Evolutionary conservation across 2,113 vertebrate species (phyloP).

Genomic region (Todiramphus saurophagus): DNA sequence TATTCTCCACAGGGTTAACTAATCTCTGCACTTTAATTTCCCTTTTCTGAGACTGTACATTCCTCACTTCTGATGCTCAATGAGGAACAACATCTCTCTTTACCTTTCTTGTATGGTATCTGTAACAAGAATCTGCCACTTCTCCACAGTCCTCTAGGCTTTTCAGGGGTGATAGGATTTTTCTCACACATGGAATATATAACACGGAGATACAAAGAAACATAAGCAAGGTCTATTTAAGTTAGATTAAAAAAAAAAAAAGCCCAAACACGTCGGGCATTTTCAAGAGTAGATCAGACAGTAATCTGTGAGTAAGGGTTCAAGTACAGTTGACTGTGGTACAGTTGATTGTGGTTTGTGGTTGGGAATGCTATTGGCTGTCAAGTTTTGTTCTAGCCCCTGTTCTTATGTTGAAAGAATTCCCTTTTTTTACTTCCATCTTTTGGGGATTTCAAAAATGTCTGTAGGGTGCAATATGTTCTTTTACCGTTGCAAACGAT

Average conservation of each 20-base stretch:
- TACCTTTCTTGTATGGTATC: neutral
- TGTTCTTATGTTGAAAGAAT: neutral
- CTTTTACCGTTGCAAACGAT: neutral
- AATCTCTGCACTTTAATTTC: neutral
- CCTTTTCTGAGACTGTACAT: neutral
- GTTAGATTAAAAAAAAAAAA: neutral
- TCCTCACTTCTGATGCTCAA: neutral
- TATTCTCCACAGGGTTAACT: neutral
- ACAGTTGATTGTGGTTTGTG: neutral
- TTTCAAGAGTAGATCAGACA: neutral
- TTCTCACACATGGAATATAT: rapidly evolving
- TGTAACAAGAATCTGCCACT: neutral
- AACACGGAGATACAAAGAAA: neutral
- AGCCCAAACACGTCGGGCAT: neutral
- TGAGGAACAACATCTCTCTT: neutral
- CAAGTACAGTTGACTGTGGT: neutral
- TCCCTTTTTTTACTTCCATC: neutral
- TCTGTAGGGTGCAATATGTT: neutral
- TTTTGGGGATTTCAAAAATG: neutral
- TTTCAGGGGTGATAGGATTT: neutral
- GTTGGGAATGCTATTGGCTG: neutral
- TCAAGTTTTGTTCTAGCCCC: neutral
- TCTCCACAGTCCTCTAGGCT: neutral
- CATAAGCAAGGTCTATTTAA: neutral
- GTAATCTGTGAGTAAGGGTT: neutral